Evolutionary conservation across 2,797 vertebrate genomes (phyloP).

Genomic region (Chelon auratus): DNA sequence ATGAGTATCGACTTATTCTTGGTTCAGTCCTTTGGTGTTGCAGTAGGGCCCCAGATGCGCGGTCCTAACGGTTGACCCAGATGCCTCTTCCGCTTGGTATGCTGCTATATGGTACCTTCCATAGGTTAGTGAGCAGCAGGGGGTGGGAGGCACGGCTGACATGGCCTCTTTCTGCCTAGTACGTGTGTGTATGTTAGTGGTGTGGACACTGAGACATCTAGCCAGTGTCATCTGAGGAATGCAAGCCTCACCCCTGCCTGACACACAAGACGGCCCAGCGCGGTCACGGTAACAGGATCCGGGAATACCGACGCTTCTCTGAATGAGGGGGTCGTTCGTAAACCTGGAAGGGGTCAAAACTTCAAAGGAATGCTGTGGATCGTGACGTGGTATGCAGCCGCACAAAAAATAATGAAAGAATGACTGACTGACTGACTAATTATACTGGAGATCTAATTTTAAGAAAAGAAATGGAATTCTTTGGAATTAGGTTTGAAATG

Average conservation of each 20-base stretch:
- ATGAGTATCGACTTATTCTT: neutral
- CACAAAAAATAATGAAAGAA: neutral
- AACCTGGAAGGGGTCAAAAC: constrained; percentile 52
- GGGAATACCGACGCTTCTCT: constrained; percentile 52
- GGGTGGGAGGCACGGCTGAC: constrained; percentile 5
- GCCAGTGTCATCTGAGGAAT: constrained; percentile 75
- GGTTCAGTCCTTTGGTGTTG: neutral
- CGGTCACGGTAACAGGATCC: constrained; percentile 71
- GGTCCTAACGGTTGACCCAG: constrained; percentile 32
- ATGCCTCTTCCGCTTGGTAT: constrained; percentile 31
- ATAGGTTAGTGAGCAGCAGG: constrained; percentile 44
- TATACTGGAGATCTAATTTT: neutral
- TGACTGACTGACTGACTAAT: neutral
- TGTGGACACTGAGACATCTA: constrained; percentile 51
- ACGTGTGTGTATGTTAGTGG: constrained; percentile 23
- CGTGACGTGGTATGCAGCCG: neutral
- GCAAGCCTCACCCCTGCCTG: constrained; percentile 61
- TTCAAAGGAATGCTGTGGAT: constrained; percentile 44
- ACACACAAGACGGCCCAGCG: constrained; percentile 62
- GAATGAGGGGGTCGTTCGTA: constrained; percentile 29
- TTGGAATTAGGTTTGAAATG: neutral
- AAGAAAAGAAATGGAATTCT: neutral
- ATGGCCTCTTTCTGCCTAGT: constrained; percentile 34
- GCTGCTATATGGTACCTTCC: constrained; percentile 23
- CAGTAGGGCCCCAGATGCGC: neutral